Conservation (phyloP, 2,888 invertebrate genomes). For the Notocelia uddmanniana region DNA sequence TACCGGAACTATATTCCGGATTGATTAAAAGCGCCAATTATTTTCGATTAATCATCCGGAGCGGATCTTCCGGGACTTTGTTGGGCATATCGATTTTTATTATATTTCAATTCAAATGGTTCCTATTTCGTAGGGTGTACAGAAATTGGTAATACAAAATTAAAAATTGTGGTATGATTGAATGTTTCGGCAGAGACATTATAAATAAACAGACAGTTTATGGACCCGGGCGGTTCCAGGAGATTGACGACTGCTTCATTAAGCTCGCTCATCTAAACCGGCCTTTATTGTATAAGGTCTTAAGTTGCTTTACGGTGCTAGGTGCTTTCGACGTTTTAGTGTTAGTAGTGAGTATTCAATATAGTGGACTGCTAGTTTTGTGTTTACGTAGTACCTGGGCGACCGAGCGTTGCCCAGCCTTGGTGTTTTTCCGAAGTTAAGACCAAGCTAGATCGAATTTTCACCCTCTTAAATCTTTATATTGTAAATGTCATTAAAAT, state of each 20-base stretch:
- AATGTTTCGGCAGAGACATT: no score
- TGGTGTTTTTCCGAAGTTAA: no score
- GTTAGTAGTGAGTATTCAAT: neutral
- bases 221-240: neutral
- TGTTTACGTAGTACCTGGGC: neutral
- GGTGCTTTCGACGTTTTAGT: neutral
- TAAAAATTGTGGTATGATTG: no score
- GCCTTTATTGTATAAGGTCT: neutral
- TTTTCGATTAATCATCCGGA: constrained; percentile 33
- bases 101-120: constrained; percentile 8
- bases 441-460: no score
- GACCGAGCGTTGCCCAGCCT: no score
- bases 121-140: neutral
- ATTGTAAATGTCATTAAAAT: no score
- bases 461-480: no score
- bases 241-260: constrained; percentile 13
- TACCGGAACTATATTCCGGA: constrained; percentile 27
- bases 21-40: constrained; percentile 40
- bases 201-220: no score
- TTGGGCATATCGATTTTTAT: constrained; percentile 21
- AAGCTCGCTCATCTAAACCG: neutral
- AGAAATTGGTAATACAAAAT: neutral
- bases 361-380: neutral
- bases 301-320: neutral
- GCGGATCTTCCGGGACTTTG: constrained; percentile 20